Percentiles rank a stretch among this genome's conserved stretches.
These are phyloP conservation scores for Zygaena filipendulae DNA, from an alignment of 2,888 invertebrate genomes.

Conservation along the genomic window DNA sequence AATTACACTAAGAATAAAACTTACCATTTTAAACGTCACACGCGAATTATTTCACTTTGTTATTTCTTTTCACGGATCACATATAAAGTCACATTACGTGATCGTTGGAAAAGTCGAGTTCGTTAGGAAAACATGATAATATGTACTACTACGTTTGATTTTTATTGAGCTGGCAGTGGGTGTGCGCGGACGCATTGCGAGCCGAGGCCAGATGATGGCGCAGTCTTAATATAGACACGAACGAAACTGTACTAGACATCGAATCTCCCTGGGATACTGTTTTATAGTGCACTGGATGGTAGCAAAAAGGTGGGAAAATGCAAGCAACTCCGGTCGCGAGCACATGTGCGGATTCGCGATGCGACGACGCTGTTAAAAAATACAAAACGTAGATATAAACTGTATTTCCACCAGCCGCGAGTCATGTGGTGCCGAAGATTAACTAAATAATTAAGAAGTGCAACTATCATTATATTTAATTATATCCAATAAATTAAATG, in stretches of 20 bases:
- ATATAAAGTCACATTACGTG: constrained; percentile 23
- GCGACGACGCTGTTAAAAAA: no score
- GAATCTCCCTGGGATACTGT: constrained; percentile 40
- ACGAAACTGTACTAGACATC: constrained; percentile 40
- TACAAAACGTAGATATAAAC: no score
- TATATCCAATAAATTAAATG: no score
- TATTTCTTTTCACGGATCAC: constrained; percentile 19
- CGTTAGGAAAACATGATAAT: constrained; percentile 58
- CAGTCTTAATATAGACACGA: constrained; percentile 62
- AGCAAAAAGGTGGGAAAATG: constrained; percentile 24
- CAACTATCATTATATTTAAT: no score
- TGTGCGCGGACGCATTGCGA: constrained; percentile 51
- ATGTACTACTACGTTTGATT: constrained; percentile 60
- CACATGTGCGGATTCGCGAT: constrained; percentile 25
- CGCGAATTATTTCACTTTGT: constrained; percentile 1
- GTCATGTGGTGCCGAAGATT: no score
- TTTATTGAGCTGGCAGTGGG: constrained; percentile 39
- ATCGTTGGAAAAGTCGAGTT: constrained; percentile 38
- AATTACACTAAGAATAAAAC: no score
- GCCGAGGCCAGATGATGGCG: constrained; percentile 47
- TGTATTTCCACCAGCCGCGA: no score
- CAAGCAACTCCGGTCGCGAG: constrained; percentile 21
- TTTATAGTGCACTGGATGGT: constrained; percentile 33
- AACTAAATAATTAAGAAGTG: no score
- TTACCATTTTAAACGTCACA: constrained; percentile 27